These are phyloP conservation scores for Caenorhabditis latens DNA, from an alignment of 1,140 invertebrate genomes.

Conservation along the genomic window DNA sequence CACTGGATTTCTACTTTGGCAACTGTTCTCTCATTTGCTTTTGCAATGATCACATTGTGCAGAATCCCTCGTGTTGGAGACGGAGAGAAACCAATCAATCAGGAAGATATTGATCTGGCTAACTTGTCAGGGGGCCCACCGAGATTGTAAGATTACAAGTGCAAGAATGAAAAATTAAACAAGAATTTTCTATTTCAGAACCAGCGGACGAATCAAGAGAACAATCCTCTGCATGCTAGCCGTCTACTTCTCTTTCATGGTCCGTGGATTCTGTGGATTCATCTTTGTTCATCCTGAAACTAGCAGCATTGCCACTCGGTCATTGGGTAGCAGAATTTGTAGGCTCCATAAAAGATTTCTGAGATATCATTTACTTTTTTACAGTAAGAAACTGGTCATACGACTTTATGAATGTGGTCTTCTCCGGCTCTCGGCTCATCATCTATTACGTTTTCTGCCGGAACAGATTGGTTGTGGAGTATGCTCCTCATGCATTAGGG, in stretches of 20 bases:
- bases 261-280: neutral
- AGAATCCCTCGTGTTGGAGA: neutral
- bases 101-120: neutral
- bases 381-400: slow-evolving; percentile 1
- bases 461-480: too few relatives aligned
- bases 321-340: neutral
- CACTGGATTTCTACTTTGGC: neutral
- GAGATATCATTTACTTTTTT: neutral
- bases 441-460: too few relatives aligned
- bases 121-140: neutral
- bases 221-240: neutral
- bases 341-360: neutral
- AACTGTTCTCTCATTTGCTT: neutral
- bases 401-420: neutral
- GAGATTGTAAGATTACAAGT: neutral
- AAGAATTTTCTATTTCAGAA: neutral
- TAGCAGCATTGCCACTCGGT: neutral
- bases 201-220: neutral
- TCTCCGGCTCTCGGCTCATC: too few relatives aligned
- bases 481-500: too few relatives aligned
- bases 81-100: neutral
- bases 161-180: neutral
- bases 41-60: neutral
- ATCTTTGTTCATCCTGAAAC: neutral
- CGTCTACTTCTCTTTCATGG: neutral